These are phyloP conservation scores for Chelon labrosus DNA, from an alignment of 2,797 vertebrate genomes.

Conservation along the genomic window DNA sequence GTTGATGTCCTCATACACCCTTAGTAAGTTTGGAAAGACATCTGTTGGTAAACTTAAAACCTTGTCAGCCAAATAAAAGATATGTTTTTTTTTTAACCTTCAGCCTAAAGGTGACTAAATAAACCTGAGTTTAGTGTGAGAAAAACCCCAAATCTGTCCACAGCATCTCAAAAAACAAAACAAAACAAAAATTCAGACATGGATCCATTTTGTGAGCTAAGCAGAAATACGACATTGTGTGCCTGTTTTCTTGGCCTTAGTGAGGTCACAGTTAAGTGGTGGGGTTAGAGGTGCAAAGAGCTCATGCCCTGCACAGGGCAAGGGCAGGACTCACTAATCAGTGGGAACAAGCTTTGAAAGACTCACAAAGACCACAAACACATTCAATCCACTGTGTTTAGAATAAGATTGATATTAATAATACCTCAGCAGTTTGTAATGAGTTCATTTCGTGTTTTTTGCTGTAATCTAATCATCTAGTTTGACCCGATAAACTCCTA, in stretches of 20 bases:
- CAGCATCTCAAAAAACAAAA: not conserved
- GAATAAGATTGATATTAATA: slow-evolving; percentile 22
- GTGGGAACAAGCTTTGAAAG: slow-evolving; percentile 14
- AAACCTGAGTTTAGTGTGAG: not conserved
- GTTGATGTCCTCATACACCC: not conserved
- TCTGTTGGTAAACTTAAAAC: not conserved
- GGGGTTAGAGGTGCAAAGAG: slow-evolving; percentile 60
- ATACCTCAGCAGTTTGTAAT: not conserved
- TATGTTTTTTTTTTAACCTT: not conserved
- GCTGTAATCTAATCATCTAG: slow-evolving; percentile 20
- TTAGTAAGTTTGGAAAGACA: not conserved
- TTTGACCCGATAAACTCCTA: not conserved
- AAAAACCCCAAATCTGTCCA: not conserved
- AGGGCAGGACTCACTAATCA: slow-evolving; percentile 59
- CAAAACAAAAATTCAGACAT: not conserved
- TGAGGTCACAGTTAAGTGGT: slow-evolving; percentile 56
- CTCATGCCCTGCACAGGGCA: slow-evolving; percentile 28
- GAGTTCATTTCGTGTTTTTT: slow-evolving; percentile 31
- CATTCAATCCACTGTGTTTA: slow-evolving; percentile 23
- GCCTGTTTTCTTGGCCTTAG: slow-evolving; percentile 36
- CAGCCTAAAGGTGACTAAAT: not conserved
- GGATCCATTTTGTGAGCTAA: slow-evolving; percentile 25
- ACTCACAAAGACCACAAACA: slow-evolving; percentile 16
- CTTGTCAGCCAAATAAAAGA: not conserved
- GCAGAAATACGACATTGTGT: slow-evolving; percentile 21